Conservation (phyloP, 2,797 vertebrate genomes). For the Yasuhikotakia modesta region DNA sequence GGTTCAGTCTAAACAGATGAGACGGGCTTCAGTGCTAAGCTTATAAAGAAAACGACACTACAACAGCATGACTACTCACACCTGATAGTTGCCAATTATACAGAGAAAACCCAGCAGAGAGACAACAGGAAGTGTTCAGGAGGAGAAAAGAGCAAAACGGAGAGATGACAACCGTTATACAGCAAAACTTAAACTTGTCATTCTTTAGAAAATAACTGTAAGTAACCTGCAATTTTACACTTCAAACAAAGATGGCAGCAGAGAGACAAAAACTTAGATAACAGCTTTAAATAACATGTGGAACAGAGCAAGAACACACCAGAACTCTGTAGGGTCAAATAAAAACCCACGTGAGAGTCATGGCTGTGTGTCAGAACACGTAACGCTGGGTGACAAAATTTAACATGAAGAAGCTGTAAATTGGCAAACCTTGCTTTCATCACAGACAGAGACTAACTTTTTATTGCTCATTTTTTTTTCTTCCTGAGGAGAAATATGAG, state of each 20-base stretch:
- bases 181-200: too few species aligned
- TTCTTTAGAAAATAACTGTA: too few species aligned
- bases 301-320: too few species aligned
- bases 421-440: constrained; percentile 29
- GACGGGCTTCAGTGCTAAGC: constrained; percentile 35
- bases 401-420: constrained; percentile 5
- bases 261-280: too few species aligned
- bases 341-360: too few species aligned
- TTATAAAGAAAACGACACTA: constrained; percentile 2
- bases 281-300: too few species aligned
- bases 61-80: constrained; percentile 3
- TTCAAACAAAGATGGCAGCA: too few species aligned
- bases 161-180: too few species aligned
- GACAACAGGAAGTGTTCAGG: background rate
- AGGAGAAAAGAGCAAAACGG: background rate
- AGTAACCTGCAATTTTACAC: too few species aligned
- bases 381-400: background rate
- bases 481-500: constrained; percentile 58
- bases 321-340: too few species aligned
- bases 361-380: too few species aligned
- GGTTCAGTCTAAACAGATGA: constrained; percentile 46
- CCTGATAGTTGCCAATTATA: background rate
- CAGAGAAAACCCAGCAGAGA: background rate
- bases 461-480: background rate
- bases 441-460: constrained; percentile 40